These are phyloP conservation scores for Pipistrellus pipistrellus DNA, from an alignment of 2,797 vertebrate species.

Conservation along the genomic window DNA sequence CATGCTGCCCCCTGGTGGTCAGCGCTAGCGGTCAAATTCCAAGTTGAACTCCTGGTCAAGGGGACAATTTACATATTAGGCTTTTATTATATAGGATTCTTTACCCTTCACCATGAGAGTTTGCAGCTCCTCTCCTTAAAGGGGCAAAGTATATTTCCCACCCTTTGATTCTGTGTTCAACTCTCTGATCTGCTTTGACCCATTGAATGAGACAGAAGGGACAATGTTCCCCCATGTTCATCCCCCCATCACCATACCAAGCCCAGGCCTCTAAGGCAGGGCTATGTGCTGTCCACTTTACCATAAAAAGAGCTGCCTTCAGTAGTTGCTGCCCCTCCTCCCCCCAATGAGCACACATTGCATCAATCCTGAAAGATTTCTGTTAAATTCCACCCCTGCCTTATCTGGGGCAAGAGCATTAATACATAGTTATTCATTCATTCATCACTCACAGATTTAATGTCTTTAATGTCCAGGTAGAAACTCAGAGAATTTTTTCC, in stretches of 20 bases:
- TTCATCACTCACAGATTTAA: not conserved
- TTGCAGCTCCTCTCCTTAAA: not conserved
- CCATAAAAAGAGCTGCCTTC: not conserved
- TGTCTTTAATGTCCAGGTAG: not conserved
- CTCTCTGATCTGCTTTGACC: not conserved
- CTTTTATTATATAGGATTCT: not conserved
- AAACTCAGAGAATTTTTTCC: constrained; percentile 24
- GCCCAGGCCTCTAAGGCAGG: not conserved
- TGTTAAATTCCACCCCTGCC: not conserved
- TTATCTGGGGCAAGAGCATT: not conserved
- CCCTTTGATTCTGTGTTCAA: not conserved
- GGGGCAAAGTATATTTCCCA: not conserved
- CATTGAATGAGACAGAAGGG: not conserved
- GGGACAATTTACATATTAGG: too few species aligned
- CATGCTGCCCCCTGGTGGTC: too few species aligned
- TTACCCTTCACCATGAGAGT: not conserved
- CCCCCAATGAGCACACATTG: not conserved
- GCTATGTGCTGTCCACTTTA: not conserved
- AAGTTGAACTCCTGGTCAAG: too few species aligned
- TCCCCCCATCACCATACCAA: not conserved
- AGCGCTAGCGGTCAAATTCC: too few species aligned
- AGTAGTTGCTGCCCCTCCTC: not conserved
- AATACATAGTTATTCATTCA: constrained; percentile 1
- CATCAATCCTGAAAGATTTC: not conserved
- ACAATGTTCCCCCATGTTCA: not conserved